Conservation (phyloP, 2,113 vertebrate species). For the Calidris pygmaea region DNA sequence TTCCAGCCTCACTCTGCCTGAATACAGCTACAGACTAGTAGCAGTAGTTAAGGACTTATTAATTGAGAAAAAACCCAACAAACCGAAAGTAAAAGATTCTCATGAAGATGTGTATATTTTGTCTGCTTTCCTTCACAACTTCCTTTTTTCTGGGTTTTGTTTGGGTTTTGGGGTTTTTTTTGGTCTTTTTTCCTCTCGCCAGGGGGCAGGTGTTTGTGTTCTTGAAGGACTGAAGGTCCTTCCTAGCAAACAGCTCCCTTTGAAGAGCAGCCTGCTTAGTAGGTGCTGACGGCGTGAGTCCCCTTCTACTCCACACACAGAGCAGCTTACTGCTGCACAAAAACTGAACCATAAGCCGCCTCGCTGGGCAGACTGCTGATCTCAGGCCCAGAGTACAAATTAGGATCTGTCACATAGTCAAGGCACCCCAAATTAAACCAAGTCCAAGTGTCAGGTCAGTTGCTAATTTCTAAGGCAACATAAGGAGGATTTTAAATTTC, state of each 20-base stretch:
- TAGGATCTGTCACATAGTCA: not conserved
- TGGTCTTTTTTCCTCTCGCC: not conserved
- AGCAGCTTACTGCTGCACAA: constrained; percentile 2
- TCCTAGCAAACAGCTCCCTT: not conserved
- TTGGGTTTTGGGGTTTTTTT: not conserved
- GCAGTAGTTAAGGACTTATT: not conserved
- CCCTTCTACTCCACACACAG: not conserved
- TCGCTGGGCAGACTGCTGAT: not conserved
- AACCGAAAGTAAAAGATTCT: not conserved
- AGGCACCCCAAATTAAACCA: not conserved
- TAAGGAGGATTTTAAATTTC: not conserved
- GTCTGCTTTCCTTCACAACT: not conserved
- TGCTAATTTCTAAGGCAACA: not conserved
- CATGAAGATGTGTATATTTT: not conserved
- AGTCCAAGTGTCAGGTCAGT: not conserved
- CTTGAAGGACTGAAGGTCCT: not conserved
- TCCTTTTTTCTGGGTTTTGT: not conserved
- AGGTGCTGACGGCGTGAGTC: not conserved
- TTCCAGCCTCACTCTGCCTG: not conserved
- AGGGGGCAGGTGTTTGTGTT: not conserved
- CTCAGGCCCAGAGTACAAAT: not conserved
- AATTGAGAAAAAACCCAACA: not conserved
- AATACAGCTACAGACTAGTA: not conserved
- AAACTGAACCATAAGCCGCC: not conserved
- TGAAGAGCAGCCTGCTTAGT: not conserved